Conservation (phyloP, 2,888 invertebrate genomes). For the Athrips mouffetella region DNA sequence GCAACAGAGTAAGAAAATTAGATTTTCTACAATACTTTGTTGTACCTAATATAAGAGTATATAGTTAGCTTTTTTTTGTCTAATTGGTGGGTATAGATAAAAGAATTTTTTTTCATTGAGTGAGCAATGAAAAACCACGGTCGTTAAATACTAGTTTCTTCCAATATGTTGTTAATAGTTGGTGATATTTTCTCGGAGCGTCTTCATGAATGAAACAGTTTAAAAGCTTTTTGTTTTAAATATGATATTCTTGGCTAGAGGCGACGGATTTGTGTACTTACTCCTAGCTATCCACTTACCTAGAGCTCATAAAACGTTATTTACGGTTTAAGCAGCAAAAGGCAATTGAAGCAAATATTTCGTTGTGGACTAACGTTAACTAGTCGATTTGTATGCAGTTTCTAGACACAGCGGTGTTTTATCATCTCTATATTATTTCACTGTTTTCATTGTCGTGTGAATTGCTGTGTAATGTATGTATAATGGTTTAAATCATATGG, state of each 20-base stretch:
- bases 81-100: no score
- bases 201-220: no score
- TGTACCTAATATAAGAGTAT: no score
- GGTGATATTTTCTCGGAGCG: no score
- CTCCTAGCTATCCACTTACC: neutral
- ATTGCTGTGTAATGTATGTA: neutral
- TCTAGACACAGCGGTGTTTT: conserved; percentile 43
- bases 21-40: no score
- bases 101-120: no score
- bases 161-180: no score
- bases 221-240: neutral
- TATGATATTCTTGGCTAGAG: neutral
- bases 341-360: conserved; percentile 22
- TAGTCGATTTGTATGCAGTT: conserved; percentile 53
- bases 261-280: neutral
- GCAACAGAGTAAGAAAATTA: no score
- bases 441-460: conserved; percentile 5
- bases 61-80: no score
- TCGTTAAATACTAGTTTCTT: no score
- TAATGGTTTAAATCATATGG: neutral
- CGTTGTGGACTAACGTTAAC: conserved; percentile 37
- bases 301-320: conserved; percentile 11
- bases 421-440: conserved; percentile 37
- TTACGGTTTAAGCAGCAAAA: conserved; percentile 8
- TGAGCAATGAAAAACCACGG: no score